Evolutionary conservation across 1,140 invertebrate genomes (phyloP).

Genomic region (Subanguina moxae): DNA sequence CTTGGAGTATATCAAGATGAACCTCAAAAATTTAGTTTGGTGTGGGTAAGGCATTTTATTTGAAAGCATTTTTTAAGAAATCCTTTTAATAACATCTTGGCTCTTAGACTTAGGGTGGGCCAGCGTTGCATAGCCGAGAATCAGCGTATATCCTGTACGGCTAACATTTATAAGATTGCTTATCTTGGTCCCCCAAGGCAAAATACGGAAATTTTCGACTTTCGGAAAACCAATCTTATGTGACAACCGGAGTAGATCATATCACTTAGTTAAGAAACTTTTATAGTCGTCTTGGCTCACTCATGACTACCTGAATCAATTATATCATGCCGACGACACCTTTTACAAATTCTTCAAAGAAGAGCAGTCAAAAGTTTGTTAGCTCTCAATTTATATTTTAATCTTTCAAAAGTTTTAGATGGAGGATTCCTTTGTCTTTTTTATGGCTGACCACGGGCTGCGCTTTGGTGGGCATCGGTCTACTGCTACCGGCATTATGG

Average conservation of each 20-base stretch:
- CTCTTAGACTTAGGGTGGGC: too few species aligned
- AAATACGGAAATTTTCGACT: too few species aligned
- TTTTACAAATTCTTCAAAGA: slow-evolving; percentile 19
- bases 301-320: slow-evolving; percentile 11
- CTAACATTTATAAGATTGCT: too few species aligned
- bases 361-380: slow-evolving; percentile 11
- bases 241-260: too few species aligned
- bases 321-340: slow-evolving; percentile 21
- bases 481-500: slow-evolving; percentile 17
- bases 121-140: too few species aligned
- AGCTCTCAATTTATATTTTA: background rate
- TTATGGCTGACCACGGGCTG: slow-evolving; percentile 30
- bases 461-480: slow-evolving; percentile 15
- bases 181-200: too few species aligned
- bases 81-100: too few species aligned
- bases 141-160: too few species aligned
- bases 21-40: slow-evolving; percentile 14
- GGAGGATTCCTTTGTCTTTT: slow-evolving; percentile 24
- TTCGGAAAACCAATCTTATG: too few species aligned
- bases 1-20: slow-evolving; percentile 9
- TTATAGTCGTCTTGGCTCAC: slow-evolving; percentile 2
- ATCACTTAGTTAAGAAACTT: too few species aligned
- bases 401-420: slow-evolving; percentile 17
- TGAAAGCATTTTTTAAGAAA: too few species aligned
- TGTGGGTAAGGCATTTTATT: slow-evolving; percentile 12